A percentile compares a stretch with the other conserved stretches of the same genome.
These are phyloP conservation scores for Aporophyla lueneburgensis DNA, from an alignment of 2,888 invertebrate species.

Conservation along the genomic window DNA sequence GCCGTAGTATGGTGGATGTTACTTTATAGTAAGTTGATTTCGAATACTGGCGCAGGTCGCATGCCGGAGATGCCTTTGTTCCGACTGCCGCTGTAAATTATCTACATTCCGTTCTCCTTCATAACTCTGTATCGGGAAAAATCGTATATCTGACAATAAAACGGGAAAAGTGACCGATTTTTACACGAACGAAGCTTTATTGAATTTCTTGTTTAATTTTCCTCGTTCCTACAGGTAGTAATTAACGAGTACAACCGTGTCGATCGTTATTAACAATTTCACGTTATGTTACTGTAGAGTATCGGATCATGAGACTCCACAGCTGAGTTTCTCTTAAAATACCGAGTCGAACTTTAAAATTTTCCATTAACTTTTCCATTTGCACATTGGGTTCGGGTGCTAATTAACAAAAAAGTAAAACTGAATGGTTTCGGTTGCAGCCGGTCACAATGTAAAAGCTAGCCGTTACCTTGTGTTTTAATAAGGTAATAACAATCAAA, in stretches of 20 bases:
- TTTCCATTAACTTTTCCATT: conserved; percentile 5
- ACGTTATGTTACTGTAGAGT: conserved; percentile 27
- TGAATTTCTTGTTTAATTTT: conserved; percentile 59
- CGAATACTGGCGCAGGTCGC: conserved; percentile 78
- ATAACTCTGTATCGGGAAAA: conserved; percentile 81
- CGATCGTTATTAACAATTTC: conserved; percentile 47
- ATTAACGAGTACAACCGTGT: conserved; percentile 48
- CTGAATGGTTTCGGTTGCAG: not conserved
- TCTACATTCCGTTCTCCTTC: conserved; percentile 83
- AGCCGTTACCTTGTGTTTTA: not conserved
- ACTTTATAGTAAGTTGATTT: conserved; percentile 74
- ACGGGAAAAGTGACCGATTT: conserved; percentile 65
- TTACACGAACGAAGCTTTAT: conserved; percentile 62
- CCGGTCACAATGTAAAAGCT: not conserved
- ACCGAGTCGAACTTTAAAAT: conserved; percentile 9
- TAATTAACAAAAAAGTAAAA: conserved; percentile 12
- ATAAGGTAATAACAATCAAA: not conserved
- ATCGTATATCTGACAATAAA: conserved; percentile 69
- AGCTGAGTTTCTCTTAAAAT: conserved; percentile 28
- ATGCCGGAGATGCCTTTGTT: conserved; percentile 81
- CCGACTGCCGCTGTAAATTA: conserved; percentile 81
- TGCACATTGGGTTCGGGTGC: not conserved
- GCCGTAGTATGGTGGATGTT: conserved; percentile 55
- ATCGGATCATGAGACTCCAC: conserved; percentile 22
- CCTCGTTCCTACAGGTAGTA: conserved; percentile 39